These are phyloP conservation scores for Notodonta dromedarius DNA, from an alignment of 2,888 invertebrate species.

Conservation along the genomic window DNA sequence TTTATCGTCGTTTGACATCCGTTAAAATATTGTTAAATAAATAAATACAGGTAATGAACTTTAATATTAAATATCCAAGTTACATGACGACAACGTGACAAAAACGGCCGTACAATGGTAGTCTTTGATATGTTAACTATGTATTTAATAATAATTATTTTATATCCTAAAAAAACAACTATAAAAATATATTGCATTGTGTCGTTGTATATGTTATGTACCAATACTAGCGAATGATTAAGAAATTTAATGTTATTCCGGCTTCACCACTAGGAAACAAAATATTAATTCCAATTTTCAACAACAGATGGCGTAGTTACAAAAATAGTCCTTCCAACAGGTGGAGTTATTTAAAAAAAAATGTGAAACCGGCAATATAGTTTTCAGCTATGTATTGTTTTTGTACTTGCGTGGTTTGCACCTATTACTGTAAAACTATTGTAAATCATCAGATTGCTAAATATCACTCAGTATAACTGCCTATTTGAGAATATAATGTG, in stretches of 20 bases:
- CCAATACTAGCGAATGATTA: slow-evolving; percentile 53
- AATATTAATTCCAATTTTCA: neutral
- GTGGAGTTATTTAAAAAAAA: slow-evolving; percentile 7
- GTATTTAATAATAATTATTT: slow-evolving; percentile 39
- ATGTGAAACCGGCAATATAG: slow-evolving; percentile 28
- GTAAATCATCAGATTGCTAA: slow-evolving; percentile 46
- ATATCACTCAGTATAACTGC: slow-evolving; percentile 56
- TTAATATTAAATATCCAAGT: slow-evolving; percentile 61
- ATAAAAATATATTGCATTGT: slow-evolving; percentile 77
- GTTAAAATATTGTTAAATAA: slow-evolving; percentile 56
- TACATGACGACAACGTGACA: slow-evolving; percentile 46
- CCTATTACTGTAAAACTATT: slow-evolving; percentile 46
- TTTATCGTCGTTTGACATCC: slow-evolving; percentile 68
- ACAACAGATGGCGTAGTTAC: neutral
- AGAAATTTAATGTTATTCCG: neutral
- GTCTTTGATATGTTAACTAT: slow-evolving; percentile 72
- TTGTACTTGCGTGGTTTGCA: slow-evolving; percentile 65
- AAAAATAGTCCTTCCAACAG: slow-evolving; percentile 7
- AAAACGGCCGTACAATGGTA: slow-evolving; percentile 49
- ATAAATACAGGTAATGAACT: slow-evolving; percentile 51
- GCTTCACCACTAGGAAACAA: neutral
- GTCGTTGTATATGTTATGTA: slow-evolving; percentile 68
- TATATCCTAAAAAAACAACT: slow-evolving; percentile 62
- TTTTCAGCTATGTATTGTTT: slow-evolving; percentile 36
- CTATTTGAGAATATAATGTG: slow-evolving; percentile 64